Conservation (phyloP, 2,113 vertebrate species). For the Perca fluviatilis region DNA sequence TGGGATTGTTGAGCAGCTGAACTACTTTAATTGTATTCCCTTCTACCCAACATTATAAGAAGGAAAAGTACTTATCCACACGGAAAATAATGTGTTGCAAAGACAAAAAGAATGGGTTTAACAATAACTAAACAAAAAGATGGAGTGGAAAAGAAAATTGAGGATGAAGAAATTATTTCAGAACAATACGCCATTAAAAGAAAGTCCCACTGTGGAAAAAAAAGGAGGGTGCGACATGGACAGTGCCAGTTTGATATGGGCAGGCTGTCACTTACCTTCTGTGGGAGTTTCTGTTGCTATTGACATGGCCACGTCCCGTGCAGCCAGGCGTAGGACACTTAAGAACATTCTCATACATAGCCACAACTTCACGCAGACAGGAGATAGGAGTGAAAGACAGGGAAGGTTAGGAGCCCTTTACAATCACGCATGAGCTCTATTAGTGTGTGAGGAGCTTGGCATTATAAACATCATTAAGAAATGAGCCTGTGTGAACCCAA, state of each 20-base stretch:
- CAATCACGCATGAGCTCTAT: slow-evolving; percentile 81
- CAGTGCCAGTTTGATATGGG: slow-evolving; percentile 29
- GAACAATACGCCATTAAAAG: not conserved
- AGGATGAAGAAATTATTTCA: not conserved
- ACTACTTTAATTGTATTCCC: slow-evolving; percentile 15
- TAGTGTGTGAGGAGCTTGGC: slow-evolving; percentile 81
- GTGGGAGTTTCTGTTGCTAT: slow-evolving; percentile 99
- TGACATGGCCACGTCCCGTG: slow-evolving; percentile 99
- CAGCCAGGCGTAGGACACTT: slow-evolving; percentile 99
- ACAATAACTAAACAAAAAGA: slow-evolving; percentile 27
- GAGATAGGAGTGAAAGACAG: slow-evolving; percentile 92
- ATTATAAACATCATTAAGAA: slow-evolving; percentile 84
- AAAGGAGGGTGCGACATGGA: slow-evolving; percentile 37
- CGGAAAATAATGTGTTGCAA: slow-evolving; percentile 11
- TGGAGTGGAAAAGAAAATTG: not conserved
- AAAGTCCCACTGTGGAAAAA: slow-evolving; percentile 25
- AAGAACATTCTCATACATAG: slow-evolving; percentile 99
- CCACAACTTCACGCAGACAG: slow-evolving; percentile 94
- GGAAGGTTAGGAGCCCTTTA: slow-evolving; percentile 86
- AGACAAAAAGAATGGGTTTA: slow-evolving; percentile 7
- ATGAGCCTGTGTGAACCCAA: slow-evolving; percentile 76
- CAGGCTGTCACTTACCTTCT: slow-evolving; percentile 93
- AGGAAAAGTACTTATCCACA: not conserved
- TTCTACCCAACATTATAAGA: not conserved
- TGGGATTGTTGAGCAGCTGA: slow-evolving; percentile 21